Base-by-base conservation (phyloP, 2,888 invertebrate species). In the Drosophila meridionalis region DNA sequence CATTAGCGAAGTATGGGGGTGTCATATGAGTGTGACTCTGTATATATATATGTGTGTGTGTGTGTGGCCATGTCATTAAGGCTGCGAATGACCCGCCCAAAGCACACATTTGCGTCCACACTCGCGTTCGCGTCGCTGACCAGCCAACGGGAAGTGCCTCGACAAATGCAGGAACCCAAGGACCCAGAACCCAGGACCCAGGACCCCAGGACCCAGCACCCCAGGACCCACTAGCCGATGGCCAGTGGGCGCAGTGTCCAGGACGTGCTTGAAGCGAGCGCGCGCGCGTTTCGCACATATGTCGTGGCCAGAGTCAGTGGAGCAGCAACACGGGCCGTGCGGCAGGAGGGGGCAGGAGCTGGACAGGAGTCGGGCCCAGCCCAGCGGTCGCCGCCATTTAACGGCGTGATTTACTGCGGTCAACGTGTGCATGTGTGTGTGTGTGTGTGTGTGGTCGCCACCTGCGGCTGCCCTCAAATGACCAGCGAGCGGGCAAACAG, bases 371-470 rank as follows among this genome's bases (percentile, higher is more conserved):
- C 30, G 65, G 34, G 34, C 34, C 43, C 73, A 76, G 75, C 70
- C 65, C 80, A 83, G 75, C 69, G 76, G 80, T 74, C 76, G 73
- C 68, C 78, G 86, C 76, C 76, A 87, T 88, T 89, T 90, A 83
- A 83, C 85, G 87, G 89, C 84, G 92, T 92, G 92, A 92, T 92
- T 92, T 92, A 92, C 88, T 90, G 91, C 92, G 91, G 89, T 88
- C 87, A 86, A 75, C 82, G 34, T 69, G 30, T 52, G 60, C 52
- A 48, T 53, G 69, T 56, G 58, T 65, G 65, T 69, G 53, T 59
- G 61, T 57, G 52, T 58, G 56, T 65, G 73, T 65, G 66, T 80
- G 78, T 60, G 80, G 80, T 66, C 78, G 82, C 82, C 82, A 82
- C 83, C 90, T 86, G 91, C 81, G 90, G 90, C 89, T 82, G 83